Base-by-base conservation (phyloP, 2,113 vertebrate species). In the Eulemur macaco region DNA sequence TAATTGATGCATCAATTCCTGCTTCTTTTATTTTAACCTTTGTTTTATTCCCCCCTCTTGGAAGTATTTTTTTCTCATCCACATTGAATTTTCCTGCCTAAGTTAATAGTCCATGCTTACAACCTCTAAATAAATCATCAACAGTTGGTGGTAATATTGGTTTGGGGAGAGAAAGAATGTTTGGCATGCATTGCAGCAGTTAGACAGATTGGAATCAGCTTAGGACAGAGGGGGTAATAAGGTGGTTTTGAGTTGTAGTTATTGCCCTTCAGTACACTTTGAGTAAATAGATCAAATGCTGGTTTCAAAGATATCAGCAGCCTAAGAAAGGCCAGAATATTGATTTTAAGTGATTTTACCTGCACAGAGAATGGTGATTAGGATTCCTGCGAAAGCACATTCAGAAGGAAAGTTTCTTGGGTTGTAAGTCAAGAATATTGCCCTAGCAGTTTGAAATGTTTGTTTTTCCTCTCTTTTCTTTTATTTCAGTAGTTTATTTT, bases 61-160 rank as follows among this genome's bases (percentile, higher is more conserved):
- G 86, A 92, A 74, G n/a, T 23, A 81, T 5, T n/a, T 56, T 95
- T 82, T 95, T 63, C 42, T 87, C 18, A 31, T 95, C 14, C 69
- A 95, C 66, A 77, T 50, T 93, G 76, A 95, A 95, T 95, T 97
- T 94, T 76, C 20, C 66, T 94, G 86, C 58, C 91, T 92, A 92
- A 94, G 39, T 73, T 95, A 96, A 85, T 97, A 96, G 69, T 45
- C 64, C 64, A 60, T 91, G 20, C 63, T 95, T 42, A 84, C 45
- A 81, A 63, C 34, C 47, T 95, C 60, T 96, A 85, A 93, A 95
- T 96, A 88, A 95, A 94, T 87, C 14, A 92, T 17, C 20, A 90
- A 73, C 69, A 93, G 54, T 97, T 95, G 89, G 84, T 91, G 45
- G 89, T 85, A 92, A 93, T 96, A 86, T 68, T 93, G 83, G 73